Conservation (phyloP, 2,888 invertebrate genomes). For the Cryptocephalus primarius region DNA sequence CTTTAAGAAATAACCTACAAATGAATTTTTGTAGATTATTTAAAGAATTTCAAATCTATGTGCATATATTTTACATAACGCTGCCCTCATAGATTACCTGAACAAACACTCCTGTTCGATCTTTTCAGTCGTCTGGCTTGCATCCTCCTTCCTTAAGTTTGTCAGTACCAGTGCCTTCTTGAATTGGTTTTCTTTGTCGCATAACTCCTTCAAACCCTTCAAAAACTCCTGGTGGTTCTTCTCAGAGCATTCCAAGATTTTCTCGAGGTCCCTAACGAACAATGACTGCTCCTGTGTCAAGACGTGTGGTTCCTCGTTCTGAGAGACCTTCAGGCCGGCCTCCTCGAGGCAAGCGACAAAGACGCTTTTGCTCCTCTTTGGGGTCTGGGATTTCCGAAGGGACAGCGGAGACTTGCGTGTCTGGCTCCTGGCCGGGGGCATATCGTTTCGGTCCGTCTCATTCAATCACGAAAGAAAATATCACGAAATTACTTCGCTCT, state of each 20-base stretch:
- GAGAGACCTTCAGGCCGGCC: slow-evolving; percentile 22
- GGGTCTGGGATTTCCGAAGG: slow-evolving; percentile 6
- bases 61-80: too few relatives aligned
- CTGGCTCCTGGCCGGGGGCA: neutral
- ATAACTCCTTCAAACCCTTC: slow-evolving; percentile 35
- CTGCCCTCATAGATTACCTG: slow-evolving; percentile 14
- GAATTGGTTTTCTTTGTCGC: slow-evolving; percentile 26
- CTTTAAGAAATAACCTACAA: slow-evolving; percentile 51
- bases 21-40: neutral
- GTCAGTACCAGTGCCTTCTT: slow-evolving; percentile 30
- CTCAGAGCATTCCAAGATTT: slow-evolving; percentile 15
- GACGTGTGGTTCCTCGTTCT: slow-evolving; percentile 20
- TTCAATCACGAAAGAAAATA: too few relatives aligned
- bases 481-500: too few relatives aligned
- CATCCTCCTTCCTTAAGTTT: slow-evolving; percentile 21
- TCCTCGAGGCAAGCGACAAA: slow-evolving; percentile 16
- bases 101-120: slow-evolving; percentile 25
- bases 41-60: too few relatives aligned
- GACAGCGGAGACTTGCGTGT: slow-evolving; percentile 7
- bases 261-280: slow-evolving; percentile 28
- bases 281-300: slow-evolving; percentile 30
- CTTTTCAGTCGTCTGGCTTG: slow-evolving; percentile 2
- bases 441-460: too few relatives aligned
- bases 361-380: slow-evolving; percentile 6
- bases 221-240: slow-evolving; percentile 44